A percentile compares a stretch with the other conserved stretches of the same genome.
These are phyloP conservation scores for Apaloderma vittatum DNA, from an alignment of 2,113 vertebrate species.

Conservation along the genomic window DNA sequence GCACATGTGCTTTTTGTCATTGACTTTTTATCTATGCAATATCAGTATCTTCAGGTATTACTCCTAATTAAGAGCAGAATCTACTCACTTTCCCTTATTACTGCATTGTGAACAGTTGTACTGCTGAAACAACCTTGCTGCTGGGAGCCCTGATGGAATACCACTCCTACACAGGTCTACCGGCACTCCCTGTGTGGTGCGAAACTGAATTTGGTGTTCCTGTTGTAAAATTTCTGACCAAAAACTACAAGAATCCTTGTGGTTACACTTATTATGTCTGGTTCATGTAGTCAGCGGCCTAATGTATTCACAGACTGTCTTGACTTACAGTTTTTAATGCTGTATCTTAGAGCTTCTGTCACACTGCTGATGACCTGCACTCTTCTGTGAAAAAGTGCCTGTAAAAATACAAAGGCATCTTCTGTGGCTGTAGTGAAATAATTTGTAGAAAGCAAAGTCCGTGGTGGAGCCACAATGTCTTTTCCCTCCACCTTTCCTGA, in stretches of 20 bases:
- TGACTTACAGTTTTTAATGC: background rate
- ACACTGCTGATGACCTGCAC: background rate
- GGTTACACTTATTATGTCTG: background rate
- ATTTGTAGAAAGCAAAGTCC: slow-evolving; percentile 15
- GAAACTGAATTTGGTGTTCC: background rate
- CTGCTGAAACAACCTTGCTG: background rate
- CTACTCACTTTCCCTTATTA: background rate
- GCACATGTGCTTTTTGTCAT: background rate
- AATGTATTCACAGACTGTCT: background rate
- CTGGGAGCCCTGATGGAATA: background rate
- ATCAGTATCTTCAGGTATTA: background rate
- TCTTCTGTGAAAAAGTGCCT: background rate
- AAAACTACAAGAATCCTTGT: slow-evolving; percentile 4
- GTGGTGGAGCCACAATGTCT: slow-evolving; percentile 8
- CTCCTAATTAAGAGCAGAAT: background rate
- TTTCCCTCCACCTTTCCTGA: slow-evolving; percentile 51
- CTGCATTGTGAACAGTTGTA: background rate
- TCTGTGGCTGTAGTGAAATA: background rate
- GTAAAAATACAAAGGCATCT: slow-evolving; percentile 13
- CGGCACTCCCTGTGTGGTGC: background rate
- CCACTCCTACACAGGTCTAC: background rate
- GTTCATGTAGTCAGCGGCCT: background rate
- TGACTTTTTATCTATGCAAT: background rate
- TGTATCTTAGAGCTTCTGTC: background rate
- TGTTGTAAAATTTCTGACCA: slow-evolving; percentile 22